Base-by-base conservation (phyloP, 1,140 invertebrate genomes). In the Trachelipus rathkii region DNA sequence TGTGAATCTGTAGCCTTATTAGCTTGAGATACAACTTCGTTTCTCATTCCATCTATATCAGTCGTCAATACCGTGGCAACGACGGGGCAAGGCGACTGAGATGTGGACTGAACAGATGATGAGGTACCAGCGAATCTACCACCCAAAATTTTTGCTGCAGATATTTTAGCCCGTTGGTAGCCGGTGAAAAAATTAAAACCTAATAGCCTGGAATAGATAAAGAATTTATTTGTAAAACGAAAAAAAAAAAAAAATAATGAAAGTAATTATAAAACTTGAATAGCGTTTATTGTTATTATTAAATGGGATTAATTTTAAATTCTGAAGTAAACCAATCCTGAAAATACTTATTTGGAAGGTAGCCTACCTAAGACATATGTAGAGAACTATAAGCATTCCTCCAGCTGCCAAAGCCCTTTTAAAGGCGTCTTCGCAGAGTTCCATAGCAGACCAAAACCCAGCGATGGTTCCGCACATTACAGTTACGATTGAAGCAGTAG, bases 91-190 rank as follows among this genome's bases (percentile, higher is more conserved):
- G 50, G 3, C 50, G 50, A 15, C 33, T 33, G 33, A 33, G 33
- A 33, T 3, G 33, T 33, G 33, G 33, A 33, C 33, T 33, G 33
- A 33, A 33, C 33, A 6, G 33, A 33, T 60, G 50, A 11, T 5
- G 53, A n/a, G 10, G 73, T 60, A 24, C 73, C 66, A n/a, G 43
- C 67, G 76, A 82, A 79, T 45, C 79, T 75, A 68, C 81, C 78
- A 71, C 83, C 84, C n/a, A 93, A 87, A 81, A 95, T 95, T 82
- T 91, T 92, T n/a, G 95, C 87, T 0, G 92, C 92, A 10, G 92
- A 94, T 13, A 95, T 92, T 85, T 94, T 94, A 75, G 93, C 93
- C 45, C 93, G 88, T 82, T 95, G 92, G 86, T 94, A 95, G 11
- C 93, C 93, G 60, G 91, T 90, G 10, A 94, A 90, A 0, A 93